Evolutionary conservation across 2,113 vertebrate genomes (phyloP).

Genomic region (Dicrurus megarhynchus): DNA sequence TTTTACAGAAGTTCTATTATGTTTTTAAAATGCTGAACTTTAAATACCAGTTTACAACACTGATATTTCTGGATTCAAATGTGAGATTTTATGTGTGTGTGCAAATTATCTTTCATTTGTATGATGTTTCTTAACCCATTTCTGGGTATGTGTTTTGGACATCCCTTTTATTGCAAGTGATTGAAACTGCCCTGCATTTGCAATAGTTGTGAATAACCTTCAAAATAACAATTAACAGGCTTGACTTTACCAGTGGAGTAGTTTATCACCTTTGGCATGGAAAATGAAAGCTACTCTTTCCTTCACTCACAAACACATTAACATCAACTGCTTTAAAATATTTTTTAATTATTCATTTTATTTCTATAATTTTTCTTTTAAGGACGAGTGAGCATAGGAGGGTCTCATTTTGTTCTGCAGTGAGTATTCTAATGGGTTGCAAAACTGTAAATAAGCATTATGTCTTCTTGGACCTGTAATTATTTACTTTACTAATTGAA

Average conservation of each 20-base stretch:
- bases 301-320: neutral
- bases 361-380: neutral
- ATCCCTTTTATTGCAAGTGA: neutral
- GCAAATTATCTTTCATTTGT: neutral
- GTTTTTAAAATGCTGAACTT: neutral
- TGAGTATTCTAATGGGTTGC: neutral
- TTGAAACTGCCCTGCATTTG: neutral
- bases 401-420: neutral
- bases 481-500: neutral
- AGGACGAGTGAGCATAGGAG: neutral
- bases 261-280: neutral
- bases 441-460: neutral
- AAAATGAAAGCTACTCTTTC: neutral
- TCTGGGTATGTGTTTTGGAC: neutral
- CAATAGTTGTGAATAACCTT: neutral
- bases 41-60: neutral
- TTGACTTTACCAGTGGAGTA: neutral
- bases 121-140: neutral
- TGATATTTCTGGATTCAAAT: neutral
- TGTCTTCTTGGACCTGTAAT: neutral
- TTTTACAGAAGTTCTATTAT: neutral
- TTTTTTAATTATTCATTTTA: neutral
- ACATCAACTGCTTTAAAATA: neutral
- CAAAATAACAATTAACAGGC: neutral
- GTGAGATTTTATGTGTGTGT: neutral